Evolutionary conservation across 2,113 vertebrate genomes (phyloP).

Genomic region (Amphiprion ocellaris): DNA sequence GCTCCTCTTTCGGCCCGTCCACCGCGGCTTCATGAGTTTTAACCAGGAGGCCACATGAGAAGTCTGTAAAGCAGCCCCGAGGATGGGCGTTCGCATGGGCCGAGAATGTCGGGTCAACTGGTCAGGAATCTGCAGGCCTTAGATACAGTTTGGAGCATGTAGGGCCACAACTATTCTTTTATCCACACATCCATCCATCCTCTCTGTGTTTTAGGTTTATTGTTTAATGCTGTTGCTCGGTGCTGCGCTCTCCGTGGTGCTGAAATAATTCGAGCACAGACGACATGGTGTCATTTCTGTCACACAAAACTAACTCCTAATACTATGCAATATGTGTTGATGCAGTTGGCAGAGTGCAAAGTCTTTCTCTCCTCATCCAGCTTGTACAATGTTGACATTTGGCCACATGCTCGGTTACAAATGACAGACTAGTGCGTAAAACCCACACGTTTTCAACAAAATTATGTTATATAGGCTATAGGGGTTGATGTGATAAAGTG

Average conservation of each 20-base stretch:
- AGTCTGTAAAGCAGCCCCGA: conserved; percentile 25
- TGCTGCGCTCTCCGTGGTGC: conserved; percentile 56
- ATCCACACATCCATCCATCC: background rate
- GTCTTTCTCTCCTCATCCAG: too few species aligned
- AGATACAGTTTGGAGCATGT: background rate
- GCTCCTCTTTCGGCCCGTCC: conserved; percentile 73
- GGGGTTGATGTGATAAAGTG: too few species aligned
- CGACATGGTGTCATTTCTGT: too few species aligned
- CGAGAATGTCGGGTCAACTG: conserved; percentile 17
- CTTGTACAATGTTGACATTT: too few species aligned
- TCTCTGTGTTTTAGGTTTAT: background rate
- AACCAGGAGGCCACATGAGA: conserved; percentile 60
- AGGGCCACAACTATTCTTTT: background rate
- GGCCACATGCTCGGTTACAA: too few species aligned
- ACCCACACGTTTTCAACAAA: too few species aligned
- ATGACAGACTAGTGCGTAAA: too few species aligned
- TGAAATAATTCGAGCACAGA: conserved; percentile 6
- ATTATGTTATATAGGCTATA: too few species aligned
- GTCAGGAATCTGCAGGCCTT: conserved; percentile 8
- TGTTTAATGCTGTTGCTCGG: background rate
- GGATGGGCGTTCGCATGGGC: conserved; percentile 18
- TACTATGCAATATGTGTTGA: too few species aligned
- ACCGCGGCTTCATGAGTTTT: conserved; percentile 19
- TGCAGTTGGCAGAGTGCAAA: too few species aligned
- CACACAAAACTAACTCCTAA: too few species aligned